These are phyloP conservation scores for Chironomus tentans DNA, from an alignment of 2,888 invertebrate species.

Conservation along the genomic window DNA sequence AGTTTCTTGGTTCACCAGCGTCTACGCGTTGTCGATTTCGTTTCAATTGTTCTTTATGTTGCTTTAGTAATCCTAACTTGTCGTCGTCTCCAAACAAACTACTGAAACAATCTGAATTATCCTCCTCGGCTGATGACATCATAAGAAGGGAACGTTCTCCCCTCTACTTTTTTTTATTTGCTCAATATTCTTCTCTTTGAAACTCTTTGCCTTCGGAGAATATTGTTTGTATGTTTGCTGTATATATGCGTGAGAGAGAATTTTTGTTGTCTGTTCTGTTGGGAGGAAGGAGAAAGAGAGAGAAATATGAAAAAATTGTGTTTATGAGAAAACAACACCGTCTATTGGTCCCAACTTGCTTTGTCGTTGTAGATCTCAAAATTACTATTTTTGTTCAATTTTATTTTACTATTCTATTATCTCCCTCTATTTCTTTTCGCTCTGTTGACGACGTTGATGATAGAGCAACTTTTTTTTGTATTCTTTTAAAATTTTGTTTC, in stretches of 20 bases:
- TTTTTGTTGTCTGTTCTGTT: neutral
- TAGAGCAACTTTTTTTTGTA: neutral
- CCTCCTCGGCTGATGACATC: constrained; percentile 91
- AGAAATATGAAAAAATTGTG: neutral
- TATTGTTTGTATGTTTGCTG: neutral
- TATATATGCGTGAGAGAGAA: neutral
- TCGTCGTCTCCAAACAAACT: constrained; percentile 88
- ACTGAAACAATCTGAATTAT: constrained; percentile 73
- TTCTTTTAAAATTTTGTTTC: neutral
- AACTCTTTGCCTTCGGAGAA: neutral
- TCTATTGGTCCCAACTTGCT: neutral
- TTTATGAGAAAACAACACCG: neutral
- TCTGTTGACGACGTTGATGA: neutral
- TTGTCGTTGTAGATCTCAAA: neutral
- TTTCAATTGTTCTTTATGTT: constrained; percentile 6
- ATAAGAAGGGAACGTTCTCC: constrained; percentile 63
- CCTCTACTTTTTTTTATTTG: neutral
- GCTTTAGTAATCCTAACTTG: constrained; percentile 53
- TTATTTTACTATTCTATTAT: neutral
- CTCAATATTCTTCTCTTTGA: neutral
- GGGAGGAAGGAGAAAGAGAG: neutral
- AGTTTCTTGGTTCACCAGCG: constrained; percentile 91
- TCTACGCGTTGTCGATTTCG: constrained; percentile 92
- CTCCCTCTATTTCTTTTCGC: neutral
- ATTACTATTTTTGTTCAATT: neutral